phyloP scores from a whole-genome alignment of 2,888 invertebrate genomes.

The Uloborus plumipes region DNA sequence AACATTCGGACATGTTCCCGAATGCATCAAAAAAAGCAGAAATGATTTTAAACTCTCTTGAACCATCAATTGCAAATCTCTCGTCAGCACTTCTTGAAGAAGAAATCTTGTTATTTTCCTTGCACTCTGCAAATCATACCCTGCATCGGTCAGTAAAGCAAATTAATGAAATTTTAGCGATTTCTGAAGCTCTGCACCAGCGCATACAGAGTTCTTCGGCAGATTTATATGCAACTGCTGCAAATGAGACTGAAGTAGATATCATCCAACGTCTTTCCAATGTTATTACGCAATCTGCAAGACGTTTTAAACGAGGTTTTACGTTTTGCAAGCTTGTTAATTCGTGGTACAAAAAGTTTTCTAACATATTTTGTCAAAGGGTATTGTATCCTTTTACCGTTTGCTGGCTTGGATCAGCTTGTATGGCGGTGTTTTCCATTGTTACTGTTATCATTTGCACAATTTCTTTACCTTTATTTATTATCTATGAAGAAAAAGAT shows the following conservation, averaged over 20 bases:
- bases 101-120: neutral
- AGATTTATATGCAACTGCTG: neutral
- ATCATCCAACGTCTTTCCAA: conserved; percentile 7
- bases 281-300: neutral
- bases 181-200: neutral
- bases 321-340: conserved; percentile 13
- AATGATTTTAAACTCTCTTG: neutral
- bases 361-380: conserved; percentile 8
- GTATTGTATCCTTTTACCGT: conserved; percentile 8
- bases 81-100: neutral
- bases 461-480: conserved; percentile 1
- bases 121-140: neutral
- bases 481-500: too few species aligned
- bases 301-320: conserved; percentile 12
- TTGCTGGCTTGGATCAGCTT: conserved; percentile 15
- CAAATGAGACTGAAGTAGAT: neutral
- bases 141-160: neutral
- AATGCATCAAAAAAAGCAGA: neutral
- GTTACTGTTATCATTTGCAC: neutral
- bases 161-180: neutral
- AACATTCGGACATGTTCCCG: too few species aligned
- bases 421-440: conserved; percentile 10
- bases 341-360: neutral
- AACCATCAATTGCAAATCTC: neutral
- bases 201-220: neutral